Evolutionary conservation across 2,113 vertebrate species (phyloP).

Genomic region (Sardina pilchardus): DNA sequence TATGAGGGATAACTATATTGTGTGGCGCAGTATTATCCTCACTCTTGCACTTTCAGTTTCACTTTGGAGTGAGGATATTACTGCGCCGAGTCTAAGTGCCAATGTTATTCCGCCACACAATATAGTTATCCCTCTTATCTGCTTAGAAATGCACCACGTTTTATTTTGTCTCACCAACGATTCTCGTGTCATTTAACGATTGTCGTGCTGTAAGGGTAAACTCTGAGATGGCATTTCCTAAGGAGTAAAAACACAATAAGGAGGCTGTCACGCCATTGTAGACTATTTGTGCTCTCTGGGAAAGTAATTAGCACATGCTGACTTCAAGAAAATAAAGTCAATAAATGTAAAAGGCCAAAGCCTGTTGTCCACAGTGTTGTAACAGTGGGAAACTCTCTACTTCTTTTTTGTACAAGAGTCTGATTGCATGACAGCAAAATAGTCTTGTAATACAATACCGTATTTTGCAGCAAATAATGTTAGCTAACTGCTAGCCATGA

Average conservation of each 20-base stretch:
- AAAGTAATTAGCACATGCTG: background rate
- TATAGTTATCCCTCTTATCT: too few species aligned
- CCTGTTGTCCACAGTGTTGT: background rate
- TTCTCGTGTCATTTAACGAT: conserved; percentile 27
- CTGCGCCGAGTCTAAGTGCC: too few species aligned
- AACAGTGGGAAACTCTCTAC: too few species aligned
- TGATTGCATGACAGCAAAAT: background rate
- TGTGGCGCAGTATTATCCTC: too few species aligned
- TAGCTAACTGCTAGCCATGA: background rate
- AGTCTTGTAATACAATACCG: background rate
- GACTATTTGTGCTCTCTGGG: background rate
- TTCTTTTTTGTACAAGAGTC: background rate
- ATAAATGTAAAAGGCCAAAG: background rate
- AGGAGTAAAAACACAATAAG: background rate
- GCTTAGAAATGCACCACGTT: too few species aligned
- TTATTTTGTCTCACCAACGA: too few species aligned
- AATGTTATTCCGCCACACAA: too few species aligned
- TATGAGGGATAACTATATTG: too few species aligned
- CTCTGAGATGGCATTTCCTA: conserved; percentile 23
- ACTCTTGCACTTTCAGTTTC: too few species aligned
- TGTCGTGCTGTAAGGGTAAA: conserved; percentile 19
- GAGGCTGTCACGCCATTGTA: background rate
- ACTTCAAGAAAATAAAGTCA: background rate
- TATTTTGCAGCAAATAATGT: background rate
- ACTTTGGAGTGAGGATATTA: too few species aligned